Conservation (phyloP, 1,140 invertebrate genomes). For the Delia radicum region DNA sequence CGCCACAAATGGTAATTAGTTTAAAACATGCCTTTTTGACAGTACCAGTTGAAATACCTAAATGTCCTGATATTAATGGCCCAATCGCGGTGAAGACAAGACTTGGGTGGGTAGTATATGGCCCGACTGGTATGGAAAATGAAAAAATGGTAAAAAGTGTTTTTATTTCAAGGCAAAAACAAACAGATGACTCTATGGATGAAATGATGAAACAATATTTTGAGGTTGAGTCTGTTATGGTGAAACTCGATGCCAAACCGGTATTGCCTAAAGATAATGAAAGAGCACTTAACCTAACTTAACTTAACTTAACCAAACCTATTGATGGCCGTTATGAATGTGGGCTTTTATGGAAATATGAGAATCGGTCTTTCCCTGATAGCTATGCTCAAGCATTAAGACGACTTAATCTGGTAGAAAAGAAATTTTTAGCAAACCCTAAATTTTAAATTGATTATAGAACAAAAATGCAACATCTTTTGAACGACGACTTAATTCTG, state of each 20-base stretch:
- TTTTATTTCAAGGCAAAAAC: too few relatives aligned
- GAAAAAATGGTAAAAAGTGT: neutral
- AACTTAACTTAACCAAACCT: too few relatives aligned
- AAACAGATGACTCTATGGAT: neutral
- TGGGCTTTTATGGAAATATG: neutral
- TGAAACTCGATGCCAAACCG: neutral
- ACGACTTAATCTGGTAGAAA: neutral
- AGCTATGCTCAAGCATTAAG: neutral
- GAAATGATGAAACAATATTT: neutral
- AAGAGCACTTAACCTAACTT: slow-evolving; percentile 3
- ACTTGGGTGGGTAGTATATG: neutral
- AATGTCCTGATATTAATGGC: too few relatives aligned
- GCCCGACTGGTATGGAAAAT: too few relatives aligned
- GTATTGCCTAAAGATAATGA: slow-evolving; percentile 18
- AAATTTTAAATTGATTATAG: slow-evolving; percentile 10
- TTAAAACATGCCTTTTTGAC: slow-evolving; percentile 8
- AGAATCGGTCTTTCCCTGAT: neutral
- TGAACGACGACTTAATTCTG: too few relatives aligned
- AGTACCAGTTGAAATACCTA: neutral
- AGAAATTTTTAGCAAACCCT: neutral
- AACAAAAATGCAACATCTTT: neutral
- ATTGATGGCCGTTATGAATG: neutral
- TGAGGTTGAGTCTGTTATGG: neutral
- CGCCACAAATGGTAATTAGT: neutral
- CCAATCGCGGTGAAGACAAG: too few relatives aligned